phyloP scores from a whole-genome alignment of 2,888 invertebrate genomes.

The Lasioglossum lativentre region DNA sequence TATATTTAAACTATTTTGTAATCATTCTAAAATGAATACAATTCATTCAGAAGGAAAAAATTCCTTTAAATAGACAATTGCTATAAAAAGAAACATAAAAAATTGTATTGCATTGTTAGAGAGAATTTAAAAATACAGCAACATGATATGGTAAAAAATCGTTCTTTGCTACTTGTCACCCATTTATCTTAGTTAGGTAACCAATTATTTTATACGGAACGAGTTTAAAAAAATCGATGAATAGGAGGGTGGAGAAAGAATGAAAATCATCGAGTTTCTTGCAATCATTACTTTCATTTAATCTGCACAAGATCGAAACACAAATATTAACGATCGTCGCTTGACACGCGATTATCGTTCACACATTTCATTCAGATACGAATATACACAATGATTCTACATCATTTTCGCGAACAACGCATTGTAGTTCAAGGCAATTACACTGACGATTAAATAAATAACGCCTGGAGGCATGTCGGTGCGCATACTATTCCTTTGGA shows the following conservation, averaged over 20 bases:
- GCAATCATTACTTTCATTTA: conserved; percentile 62
- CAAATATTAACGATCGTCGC: conserved; percentile 61
- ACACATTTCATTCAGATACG: conserved; percentile 56
- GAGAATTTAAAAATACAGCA: background rate
- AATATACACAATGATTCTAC: conserved; percentile 49
- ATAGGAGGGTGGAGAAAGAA: background rate
- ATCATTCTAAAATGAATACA: background rate
- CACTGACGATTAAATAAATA: conserved; percentile 53
- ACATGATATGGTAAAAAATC: background rate
- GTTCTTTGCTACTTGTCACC: background rate
- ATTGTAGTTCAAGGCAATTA: conserved; percentile 50
- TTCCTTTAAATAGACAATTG: background rate
- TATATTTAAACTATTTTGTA: no score
- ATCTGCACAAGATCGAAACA: conserved; percentile 73
- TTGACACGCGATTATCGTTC: conserved; percentile 34
- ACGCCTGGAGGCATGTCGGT: conserved; percentile 23
- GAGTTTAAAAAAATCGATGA: background rate
- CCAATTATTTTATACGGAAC: background rate
- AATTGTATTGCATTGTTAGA: no score
- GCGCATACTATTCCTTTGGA: conserved; percentile 42
- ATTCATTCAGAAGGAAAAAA: background rate
- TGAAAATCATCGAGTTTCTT: background rate
- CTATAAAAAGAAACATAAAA: background rate
- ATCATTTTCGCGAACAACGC: conserved; percentile 39
- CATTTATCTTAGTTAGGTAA: background rate